phyloP scores from a whole-genome alignment of 2,113 vertebrate genomes.

The Sialia sialis region DNA sequence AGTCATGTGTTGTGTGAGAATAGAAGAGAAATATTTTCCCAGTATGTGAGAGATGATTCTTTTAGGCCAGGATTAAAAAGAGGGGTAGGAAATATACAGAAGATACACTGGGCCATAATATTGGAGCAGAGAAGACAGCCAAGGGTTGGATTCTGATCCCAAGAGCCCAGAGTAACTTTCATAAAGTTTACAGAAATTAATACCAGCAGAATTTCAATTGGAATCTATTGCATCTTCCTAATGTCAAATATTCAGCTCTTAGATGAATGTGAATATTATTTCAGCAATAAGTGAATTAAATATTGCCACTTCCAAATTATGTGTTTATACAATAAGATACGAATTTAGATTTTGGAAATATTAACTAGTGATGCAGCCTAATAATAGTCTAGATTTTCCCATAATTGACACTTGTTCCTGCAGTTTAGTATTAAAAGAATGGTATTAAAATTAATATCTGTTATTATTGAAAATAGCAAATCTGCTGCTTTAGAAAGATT shows the following conservation, averaged over 20 bases:
- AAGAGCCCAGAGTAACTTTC: not conserved
- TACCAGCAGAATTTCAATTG: not conserved
- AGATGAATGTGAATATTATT: not conserved
- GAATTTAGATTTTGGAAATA: not conserved
- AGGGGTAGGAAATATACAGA: not conserved
- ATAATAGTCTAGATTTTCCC: not conserved
- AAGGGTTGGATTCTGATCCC: not conserved
- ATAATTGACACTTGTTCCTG: not conserved
- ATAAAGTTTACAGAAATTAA: not conserved
- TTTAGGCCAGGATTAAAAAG: not conserved
- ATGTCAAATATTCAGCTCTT: not conserved
- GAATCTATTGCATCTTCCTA: not conserved
- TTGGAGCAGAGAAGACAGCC: not conserved
- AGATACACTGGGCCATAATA: not conserved
- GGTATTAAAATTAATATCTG: not conserved
- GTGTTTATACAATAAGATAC: not conserved
- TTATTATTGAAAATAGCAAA: conserved; percentile 7
- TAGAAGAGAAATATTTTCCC: not conserved
- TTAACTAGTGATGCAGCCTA: not conserved
- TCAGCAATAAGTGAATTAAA: not conserved
- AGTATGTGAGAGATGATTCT: not conserved
- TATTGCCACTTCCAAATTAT: not conserved
- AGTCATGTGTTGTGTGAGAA: not conserved
- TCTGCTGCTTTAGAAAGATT: not conserved
- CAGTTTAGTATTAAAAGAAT: not conserved